These are phyloP conservation scores for roundworm (Caenorhabditis elegans) DNA, from an alignment of 1,140 invertebrate species.

Conservation along the genomic window WBcel235 BX284604.4:7034001-7034500, in stretches of 20 bases:
- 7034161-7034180: not conserved
- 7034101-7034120: not conserved
- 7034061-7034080: constrained; percentile 34
- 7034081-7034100: not conserved
- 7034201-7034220: constrained; percentile 22
- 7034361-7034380: not conserved
- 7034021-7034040: not conserved
- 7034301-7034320: not conserved
- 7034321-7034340: constrained; percentile 25
- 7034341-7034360: constrained; percentile 7
- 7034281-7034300: not conserved
- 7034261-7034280: too few relatives aligned
- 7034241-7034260: not conserved
- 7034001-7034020: too few relatives aligned
- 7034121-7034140: not conserved
- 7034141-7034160: not conserved
- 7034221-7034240: not conserved
- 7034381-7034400: not conserved
- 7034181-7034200: not conserved
- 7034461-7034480: not conserved
- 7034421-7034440: not conserved
- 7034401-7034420: not conserved
- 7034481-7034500: not conserved
- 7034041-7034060: constrained; percentile 27
- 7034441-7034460: not conserved